Evolutionary conservation across 1,140 invertebrate species (phyloP), one percentile per base, ranked within the genome.

Genomic region (Eupristina koningsbergeri): DNA sequence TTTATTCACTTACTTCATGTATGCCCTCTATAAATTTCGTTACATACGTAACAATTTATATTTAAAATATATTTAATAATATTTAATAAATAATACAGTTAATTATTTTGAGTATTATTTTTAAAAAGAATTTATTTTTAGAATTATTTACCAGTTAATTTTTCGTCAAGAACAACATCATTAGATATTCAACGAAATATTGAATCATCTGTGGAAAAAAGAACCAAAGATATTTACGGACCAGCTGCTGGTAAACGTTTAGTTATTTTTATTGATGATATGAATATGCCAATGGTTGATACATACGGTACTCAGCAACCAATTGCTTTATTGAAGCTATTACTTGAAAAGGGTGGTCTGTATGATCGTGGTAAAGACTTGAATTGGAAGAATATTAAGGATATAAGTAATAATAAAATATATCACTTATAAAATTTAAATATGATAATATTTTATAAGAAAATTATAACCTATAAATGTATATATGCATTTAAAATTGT

Each of bases 301-400:
- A 96, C 94, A 1, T 98, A 98, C 89, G 97, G 97, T 2, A 98
- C 97, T 0, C 97, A 98, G 91, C 97, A 98, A 88, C 97, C 97
- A 0, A 97, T 98, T 85, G 97, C 97, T 0, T 89, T 98, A 15
- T 91, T 98, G 1, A 98, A 98, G 91, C 90, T 98, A 31, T 89
- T 98, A 2, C 94, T 98, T 69, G 97, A 98, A 91, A 94, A 94
- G 86, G 95, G 95, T 84, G 97, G 97, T 36, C 94, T 98, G 87
- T 98, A 97, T 90, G 97, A 97, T 92, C 91, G 97, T 78, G 96
- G 95, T n/a, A 97, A 97, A 91, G 96, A 98, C 89, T 93, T 98
- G 0, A 96, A 95, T 90, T 98, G 97, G 97, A 98, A 97, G 89
- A 95, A 95, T 87, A 93, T 98, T 61, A 96, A 95, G 89, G 97